Conservation (phyloP, 2,888 invertebrate genomes). For the Meghimatium bilineatum region DNA sequence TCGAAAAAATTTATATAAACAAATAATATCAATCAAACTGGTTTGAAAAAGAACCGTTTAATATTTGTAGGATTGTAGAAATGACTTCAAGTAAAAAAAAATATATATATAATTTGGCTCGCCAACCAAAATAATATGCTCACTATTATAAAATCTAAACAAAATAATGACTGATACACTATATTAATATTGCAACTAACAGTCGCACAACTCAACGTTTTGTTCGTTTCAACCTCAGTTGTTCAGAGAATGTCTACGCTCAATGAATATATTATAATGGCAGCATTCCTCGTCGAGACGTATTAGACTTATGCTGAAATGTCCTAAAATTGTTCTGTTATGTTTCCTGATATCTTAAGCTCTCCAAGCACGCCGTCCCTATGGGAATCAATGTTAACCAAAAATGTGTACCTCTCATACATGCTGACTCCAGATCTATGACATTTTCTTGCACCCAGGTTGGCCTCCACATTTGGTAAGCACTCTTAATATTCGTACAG, state of each 20-base stretch:
- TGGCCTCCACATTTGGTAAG: background rate
- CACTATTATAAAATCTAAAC: no score
- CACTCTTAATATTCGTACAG: background rate
- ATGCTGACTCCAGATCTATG: background rate
- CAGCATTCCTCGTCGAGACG: background rate
- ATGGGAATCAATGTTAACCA: background rate
- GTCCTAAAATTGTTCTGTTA: constrained; percentile 3
- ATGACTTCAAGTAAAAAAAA: no score
- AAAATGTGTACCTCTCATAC: background rate
- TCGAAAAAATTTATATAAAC: no score
- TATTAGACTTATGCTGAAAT: constrained; percentile 8
- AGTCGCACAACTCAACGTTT: background rate
- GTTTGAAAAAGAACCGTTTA: no score
- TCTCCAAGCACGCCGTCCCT: background rate
- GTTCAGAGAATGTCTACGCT: background rate
- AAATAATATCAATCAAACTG: no score
- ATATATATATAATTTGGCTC: no score
- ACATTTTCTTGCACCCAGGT: constrained; percentile 7
- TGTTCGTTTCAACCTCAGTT: background rate
- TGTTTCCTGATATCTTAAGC: constrained; percentile 21
- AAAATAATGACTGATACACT: no score
- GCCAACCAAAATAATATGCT: no score
- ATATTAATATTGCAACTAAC: background rate
- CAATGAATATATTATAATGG: background rate
- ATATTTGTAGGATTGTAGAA: no score